Conservation (phyloP, 2,113 vertebrate genomes). For the Mormyrus iriodes region DNA sequence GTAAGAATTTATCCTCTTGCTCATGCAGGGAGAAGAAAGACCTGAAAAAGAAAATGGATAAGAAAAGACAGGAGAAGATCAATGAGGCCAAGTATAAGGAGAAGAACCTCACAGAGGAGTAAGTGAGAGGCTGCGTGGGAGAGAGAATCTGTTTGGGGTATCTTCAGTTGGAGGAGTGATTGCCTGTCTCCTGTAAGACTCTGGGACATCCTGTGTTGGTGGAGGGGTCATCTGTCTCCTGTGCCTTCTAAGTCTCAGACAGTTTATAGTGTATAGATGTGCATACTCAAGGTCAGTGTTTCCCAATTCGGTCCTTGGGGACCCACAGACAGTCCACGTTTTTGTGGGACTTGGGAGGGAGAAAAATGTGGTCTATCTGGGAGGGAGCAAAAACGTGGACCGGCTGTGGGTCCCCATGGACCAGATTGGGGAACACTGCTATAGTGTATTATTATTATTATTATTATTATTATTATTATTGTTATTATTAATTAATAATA, state of each 20-base stretch:
- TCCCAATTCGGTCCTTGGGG: neutral
- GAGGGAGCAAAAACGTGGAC: neutral
- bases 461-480: no score
- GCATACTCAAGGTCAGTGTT: neutral
- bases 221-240: neutral
- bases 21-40: slow-evolving; percentile 88
- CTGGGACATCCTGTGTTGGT: neutral
- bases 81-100: slow-evolving; percentile 90
- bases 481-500: neutral
- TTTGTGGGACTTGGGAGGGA: neutral
- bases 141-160: neutral
- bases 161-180: neutral
- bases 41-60: slow-evolving; percentile 96
- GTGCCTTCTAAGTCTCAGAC: neutral
- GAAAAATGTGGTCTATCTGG: neutral
- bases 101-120: slow-evolving; percentile 94
- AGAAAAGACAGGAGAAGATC: slow-evolving; percentile 92
- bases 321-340: neutral
- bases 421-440: neutral
- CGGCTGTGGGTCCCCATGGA: no score
- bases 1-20: neutral
- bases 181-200: neutral
- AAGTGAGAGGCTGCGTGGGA: slow-evolving; percentile 43
- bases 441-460: neutral
- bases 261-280: neutral